These are phyloP conservation scores for Procambarus virginalis DNA, from an alignment of 1,140 invertebrate species.

Conservation along the genomic window DNA sequence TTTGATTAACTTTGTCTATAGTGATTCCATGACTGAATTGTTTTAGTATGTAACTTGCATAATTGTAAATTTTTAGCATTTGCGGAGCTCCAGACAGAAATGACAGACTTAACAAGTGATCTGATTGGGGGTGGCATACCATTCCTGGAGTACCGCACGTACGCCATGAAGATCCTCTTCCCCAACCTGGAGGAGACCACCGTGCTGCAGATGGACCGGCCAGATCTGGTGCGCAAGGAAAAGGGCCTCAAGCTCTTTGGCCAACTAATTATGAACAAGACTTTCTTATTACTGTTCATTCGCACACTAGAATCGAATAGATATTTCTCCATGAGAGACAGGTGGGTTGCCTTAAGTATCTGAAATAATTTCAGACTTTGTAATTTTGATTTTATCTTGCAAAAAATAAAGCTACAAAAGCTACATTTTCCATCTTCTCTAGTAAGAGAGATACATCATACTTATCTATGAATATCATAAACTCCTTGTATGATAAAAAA, in stretches of 20 bases:
- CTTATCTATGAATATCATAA: neutral
- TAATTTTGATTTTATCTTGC: no score
- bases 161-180: conserved; percentile 98
- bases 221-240: conserved; percentile 91
- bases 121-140: conserved; percentile 95
- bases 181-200: conserved; percentile 96
- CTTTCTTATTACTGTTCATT: conserved; percentile 96
- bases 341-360: conserved; percentile 71
- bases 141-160: conserved; percentile 96
- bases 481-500: neutral
- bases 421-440: no score
- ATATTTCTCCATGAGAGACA: conserved; percentile 90
- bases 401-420: no score
- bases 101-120: conserved; percentile 97
- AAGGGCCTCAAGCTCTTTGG: conserved; percentile 95
- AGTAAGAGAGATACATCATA: neutral
- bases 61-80: conserved; percentile 81
- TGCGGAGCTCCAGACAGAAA: conserved; percentile 99
- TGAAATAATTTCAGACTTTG: neutral
- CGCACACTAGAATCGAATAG: conserved; percentile 97
- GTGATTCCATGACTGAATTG: no score
- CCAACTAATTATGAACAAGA: conserved; percentile 98
- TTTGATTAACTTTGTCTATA: no score
- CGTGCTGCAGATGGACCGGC: conserved; percentile 93
- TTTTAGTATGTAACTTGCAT: no score